Base-by-base conservation (phyloP, 2,113 vertebrate species). In the Orycteropus afer region DNA sequence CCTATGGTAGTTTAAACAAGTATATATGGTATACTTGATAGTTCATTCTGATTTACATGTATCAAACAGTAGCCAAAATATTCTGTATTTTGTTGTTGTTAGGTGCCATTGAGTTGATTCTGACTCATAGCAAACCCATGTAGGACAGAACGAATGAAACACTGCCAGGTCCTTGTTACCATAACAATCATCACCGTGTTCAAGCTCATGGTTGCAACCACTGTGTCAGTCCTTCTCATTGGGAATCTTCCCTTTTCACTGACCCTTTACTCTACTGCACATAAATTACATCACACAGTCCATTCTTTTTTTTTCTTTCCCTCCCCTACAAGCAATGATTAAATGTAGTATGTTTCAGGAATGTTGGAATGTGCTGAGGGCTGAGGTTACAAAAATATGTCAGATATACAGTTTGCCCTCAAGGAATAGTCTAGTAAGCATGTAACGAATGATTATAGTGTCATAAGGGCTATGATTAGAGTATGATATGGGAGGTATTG, bases 341-440 rank as follows among this genome's bases (percentile, higher is more conserved):
- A 74, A 94, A 95, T 53, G 45, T 45, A 47, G 37, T 51, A 37
- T 76, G 67, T 74, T 92, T 27, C 82, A 86, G 93, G 71, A 93
- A 90, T 86, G 74, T 85, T 83, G 93, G 71, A 93, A 90, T 86
- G 74, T 85, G 59, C 86, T 78, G 14, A 71, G 93, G 82, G 79
- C 78, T 79, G 82, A 96, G 94, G 96, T 95, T 97, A 97, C 47
- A 95, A 90, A 95, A 97, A 87, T 93, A 93, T 89, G 89, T 93
- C 95, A 90, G 78, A 86, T 76, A 79, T 73, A 87, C 51, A 79
- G 40, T 63, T 69, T 93, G 83, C 71, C 93, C 86, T 96, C 63
- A 86, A 94, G 96, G 95, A 95, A 82, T 95, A 95, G 57, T 84
- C 65, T 95, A 93, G 92, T 88, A 85, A 93, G 29, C 61, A 69